Evolutionary conservation across 2,888 invertebrate species (phyloP), one percentile per base, ranked within the genome.

Genomic region (Apamea sordens): DNA sequence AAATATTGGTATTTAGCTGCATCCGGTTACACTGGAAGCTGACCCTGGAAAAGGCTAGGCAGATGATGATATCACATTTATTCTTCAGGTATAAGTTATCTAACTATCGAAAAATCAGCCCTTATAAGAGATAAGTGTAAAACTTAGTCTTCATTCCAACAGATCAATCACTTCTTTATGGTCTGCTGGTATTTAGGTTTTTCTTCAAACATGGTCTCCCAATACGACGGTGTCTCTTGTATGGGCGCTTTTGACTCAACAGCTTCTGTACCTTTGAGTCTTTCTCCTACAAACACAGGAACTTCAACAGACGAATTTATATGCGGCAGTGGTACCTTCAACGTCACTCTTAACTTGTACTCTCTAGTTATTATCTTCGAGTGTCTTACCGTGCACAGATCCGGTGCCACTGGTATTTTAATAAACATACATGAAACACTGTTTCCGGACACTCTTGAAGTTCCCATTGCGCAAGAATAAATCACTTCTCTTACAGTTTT

Each of bases 201-300:
- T 11, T 82, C 21, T 76, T 72, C 71, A 28, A 15, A 8, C 28
- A 72, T 72, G 4, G 7, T 24, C 11, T 76, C 63, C 63, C 50
- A 64, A 36, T 47, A 53, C 0, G 44, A 8, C 0, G 44, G 50
- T 21, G 56, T 50, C 1, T 15, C 24, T 24, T 50, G 36, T 6
- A 68, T 28, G 8, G 44, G 41, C 2, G 15, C 28, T 28, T 1
- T 59, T 32, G 10, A 28, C 11, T 36, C 59, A 10, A 24, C 59
- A 6, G 1, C 1, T 44, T 73, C 65, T 5, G 13, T 28, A 24
- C 4, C 10, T 21, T 44, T 32, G n/a, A 50, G 18, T 24, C 50
- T 75, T 47, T 87, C 88, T 24, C 88, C 86, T 28, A 88, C 68
- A 72, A 79, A 86, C 2, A 86, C 67, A 10, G 86, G 82, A 21